These are phyloP conservation scores for Drosophila multiciliata DNA, from an alignment of 2,888 invertebrate species.

Conservation along the genomic window DNA sequence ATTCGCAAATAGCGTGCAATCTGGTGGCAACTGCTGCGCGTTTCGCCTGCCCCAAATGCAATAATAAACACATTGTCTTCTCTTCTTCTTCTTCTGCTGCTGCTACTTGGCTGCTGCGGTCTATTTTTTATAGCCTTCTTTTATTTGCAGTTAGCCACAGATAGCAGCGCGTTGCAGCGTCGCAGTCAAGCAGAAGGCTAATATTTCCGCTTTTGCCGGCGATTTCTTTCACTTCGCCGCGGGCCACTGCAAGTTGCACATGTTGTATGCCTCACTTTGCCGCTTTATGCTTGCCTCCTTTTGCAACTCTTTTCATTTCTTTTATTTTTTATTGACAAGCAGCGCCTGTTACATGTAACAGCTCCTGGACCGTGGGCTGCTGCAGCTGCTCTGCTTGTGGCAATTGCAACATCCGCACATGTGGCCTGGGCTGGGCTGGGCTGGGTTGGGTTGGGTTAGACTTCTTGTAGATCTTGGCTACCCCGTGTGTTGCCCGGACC, in stretches of 20 bases:
- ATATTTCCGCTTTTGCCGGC: slow-evolving; percentile 77
- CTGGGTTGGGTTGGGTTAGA: slow-evolving; percentile 14
- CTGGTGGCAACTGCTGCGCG: slow-evolving; percentile 12
- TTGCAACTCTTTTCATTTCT: slow-evolving; percentile 19
- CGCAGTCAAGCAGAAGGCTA: slow-evolving; percentile 63
- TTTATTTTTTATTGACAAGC: slow-evolving; percentile 65
- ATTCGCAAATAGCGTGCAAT: slow-evolving; percentile 39
- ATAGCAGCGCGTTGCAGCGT: slow-evolving; percentile 10
- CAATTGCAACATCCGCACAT: slow-evolving; percentile 74
- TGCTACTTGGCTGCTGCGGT: slow-evolving; percentile 3
- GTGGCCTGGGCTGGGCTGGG: slow-evolving; percentile 46
- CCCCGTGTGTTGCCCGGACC: slow-evolving; percentile 26
- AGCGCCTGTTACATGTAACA: slow-evolving; percentile 48
- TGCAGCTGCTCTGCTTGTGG: slow-evolving; percentile 31
- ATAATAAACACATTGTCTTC: slow-evolving; percentile 77
- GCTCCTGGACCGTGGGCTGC: slow-evolving; percentile 41
- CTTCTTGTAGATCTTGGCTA: slow-evolving; percentile 30
- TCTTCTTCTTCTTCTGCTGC: neutral
- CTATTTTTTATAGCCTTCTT: slow-evolving; percentile 45
- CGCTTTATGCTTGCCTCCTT: slow-evolving; percentile 45
- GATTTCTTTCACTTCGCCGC: slow-evolving; percentile 77
- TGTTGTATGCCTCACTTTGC: slow-evolving; percentile 64
- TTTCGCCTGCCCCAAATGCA: slow-evolving; percentile 36
- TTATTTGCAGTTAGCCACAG: slow-evolving; percentile 39
- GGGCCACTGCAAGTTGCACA: slow-evolving; percentile 75